Evolutionary conservation across 2,797 vertebrate genomes (phyloP).

Genomic region (Micrastur ruficollis): DNA sequence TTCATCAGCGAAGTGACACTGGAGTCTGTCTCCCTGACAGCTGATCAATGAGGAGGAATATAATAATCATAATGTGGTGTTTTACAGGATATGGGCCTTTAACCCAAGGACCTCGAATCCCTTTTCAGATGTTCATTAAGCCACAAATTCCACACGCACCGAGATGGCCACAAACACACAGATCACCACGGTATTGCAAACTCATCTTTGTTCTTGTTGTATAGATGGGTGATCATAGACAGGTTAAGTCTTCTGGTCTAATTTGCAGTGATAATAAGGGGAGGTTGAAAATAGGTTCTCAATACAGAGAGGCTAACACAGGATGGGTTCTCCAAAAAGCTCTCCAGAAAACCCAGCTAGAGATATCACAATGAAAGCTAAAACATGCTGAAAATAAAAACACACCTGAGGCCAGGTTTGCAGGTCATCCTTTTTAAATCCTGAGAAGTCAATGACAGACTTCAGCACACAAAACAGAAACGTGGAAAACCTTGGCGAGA

Average conservation of each 20-base stretch:
- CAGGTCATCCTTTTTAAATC: background rate
- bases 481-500: background rate
- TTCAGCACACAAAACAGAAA: background rate
- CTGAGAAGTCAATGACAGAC: background rate
- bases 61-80: background rate
- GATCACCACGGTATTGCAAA: background rate
- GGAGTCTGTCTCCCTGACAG: slow-evolving; percentile 2
- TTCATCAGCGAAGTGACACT: background rate
- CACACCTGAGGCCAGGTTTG: background rate
- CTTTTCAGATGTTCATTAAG: background rate
- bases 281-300: background rate
- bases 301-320: background rate
- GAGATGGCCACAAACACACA: background rate
- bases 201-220: background rate
- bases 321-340: background rate
- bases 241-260: background rate
- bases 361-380: background rate
- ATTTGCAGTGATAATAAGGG: background rate
- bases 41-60: background rate
- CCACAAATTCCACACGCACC: accelerated
- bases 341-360: background rate
- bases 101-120: background rate
- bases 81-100: background rate
- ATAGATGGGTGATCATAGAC: background rate
- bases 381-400: background rate